Evolutionary conservation across 2,113 vertebrate genomes (phyloP).

Genomic region (Progne subis): DNA sequence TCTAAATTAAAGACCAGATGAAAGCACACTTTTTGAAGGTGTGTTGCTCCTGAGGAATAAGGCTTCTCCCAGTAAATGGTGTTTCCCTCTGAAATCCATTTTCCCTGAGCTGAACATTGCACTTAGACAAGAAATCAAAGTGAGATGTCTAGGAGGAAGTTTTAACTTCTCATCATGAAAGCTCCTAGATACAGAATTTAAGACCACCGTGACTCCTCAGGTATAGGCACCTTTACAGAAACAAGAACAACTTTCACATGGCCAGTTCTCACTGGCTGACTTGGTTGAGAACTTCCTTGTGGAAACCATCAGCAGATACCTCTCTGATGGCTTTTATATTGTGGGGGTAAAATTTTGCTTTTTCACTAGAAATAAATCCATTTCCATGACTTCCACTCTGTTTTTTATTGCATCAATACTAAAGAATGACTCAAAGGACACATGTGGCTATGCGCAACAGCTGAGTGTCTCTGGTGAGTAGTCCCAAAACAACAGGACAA

Average conservation of each 20-base stretch:
- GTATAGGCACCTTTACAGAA: neutral
- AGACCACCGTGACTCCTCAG: neutral
- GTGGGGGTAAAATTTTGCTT: accelerated
- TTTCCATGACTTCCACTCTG: neutral
- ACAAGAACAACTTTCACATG: neutral
- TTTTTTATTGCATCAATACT: neutral
- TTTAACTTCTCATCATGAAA: neutral
- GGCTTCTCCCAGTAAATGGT: neutral
- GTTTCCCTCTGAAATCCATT: neutral
- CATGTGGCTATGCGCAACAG: neutral
- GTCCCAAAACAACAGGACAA: neutral
- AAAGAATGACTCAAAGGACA: neutral
- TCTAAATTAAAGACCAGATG: neutral
- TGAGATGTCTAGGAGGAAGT: neutral
- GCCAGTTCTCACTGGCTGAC: neutral
- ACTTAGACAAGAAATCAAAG: neutral
- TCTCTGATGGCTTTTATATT: neutral
- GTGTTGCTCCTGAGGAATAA: neutral
- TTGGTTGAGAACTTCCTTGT: neutral
- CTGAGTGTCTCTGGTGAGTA: neutral
- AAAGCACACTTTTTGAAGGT: neutral
- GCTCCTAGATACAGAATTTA: neutral
- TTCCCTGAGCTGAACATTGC: neutral
- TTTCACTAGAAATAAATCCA: neutral
- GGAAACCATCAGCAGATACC: neutral